Base-by-base conservation (phyloP, 2,113 vertebrate species). In the Edolisoma coerulescens region DNA sequence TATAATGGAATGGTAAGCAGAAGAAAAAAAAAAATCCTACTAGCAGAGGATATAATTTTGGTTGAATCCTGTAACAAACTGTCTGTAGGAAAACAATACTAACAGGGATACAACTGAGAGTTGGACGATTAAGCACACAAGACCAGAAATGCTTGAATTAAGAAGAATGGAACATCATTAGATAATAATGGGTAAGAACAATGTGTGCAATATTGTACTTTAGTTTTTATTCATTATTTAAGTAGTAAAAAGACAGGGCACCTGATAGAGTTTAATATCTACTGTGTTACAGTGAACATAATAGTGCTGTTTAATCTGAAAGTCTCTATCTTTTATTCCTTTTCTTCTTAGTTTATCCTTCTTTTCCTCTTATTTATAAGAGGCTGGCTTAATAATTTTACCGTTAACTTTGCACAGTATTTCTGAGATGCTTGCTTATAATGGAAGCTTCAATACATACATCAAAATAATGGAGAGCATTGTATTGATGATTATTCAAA, bases 401-500 rank as follows among this genome's bases (percentile, higher is more conserved):
- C 35, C 10, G 14, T 47, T 87, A 94, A 84, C 24, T 75, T 90
- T 2, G 5, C 56, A 30, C 44, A 68, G 12, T 65, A 77, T 95
- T 95, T 94, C 53, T 84, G 53, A 82, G 39, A 77, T 10, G 9
- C 17, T 71, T 90, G 56, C 85, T 95, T 94, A 57, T 87, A 83
- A 60, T 2, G 17, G 39, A 79, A 84, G 13, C 17, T 74, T 70
- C 15, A 80, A 53, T 70, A 89, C 33, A 69, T 95, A 85, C 87
- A 82, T 92, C 39, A 88, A 83, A 87, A 87, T 87, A 90, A 84
- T 49, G 32, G 35, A 90, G 26, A 75, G 28, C 32, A 91, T 68
- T 77, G 30, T 90, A 90, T 65, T 75, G 67, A 90, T 41, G 69
- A 80, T 92, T 87, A 89, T 91, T 95, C 82, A 95, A 87, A 93